phyloP scores from a whole-genome alignment of 1,140 invertebrate species.

The Trichoplusia ni region DNA sequence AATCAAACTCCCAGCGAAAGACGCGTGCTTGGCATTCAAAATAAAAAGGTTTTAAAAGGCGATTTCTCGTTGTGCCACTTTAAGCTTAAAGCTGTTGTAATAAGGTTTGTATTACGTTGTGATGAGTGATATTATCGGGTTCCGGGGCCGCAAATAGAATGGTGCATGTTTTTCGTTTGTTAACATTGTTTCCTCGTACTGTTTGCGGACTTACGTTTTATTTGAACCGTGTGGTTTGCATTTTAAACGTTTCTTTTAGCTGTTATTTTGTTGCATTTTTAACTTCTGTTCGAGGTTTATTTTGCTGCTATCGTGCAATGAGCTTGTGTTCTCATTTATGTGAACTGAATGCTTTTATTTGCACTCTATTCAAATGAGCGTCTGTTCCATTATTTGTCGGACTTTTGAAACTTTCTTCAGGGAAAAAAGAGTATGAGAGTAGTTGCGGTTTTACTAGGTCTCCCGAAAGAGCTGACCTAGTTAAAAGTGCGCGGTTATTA shows the following conservation, averaged over 20 bases:
- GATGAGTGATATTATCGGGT: slow-evolving; percentile 12
- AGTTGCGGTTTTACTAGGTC: neutral
- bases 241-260: slow-evolving; percentile 19
- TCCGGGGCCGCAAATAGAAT: slow-evolving; percentile 14
- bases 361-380: no score
- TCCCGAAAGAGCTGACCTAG: slow-evolving; percentile 15
- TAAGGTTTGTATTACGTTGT: slow-evolving; percentile 1
- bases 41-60: neutral
- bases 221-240: slow-evolving; percentile 22
- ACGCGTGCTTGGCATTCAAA: slow-evolving; percentile 9
- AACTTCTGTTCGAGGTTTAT: neutral
- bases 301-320: neutral
- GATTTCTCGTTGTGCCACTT: slow-evolving; percentile 3
- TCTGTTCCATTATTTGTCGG: neutral
- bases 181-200: slow-evolving; percentile 6
- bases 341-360: no score
- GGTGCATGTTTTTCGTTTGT: slow-evolving; percentile 17
- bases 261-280: neutral
- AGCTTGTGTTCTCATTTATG: neutral
- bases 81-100: neutral
- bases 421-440: neutral
- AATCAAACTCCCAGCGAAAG: neutral
- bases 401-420: neutral
- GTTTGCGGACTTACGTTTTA: slow-evolving; percentile 23
- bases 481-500: neutral